Conservation (phyloP, 2,113 vertebrate genomes). For the Nyctibius bracteatus region DNA sequence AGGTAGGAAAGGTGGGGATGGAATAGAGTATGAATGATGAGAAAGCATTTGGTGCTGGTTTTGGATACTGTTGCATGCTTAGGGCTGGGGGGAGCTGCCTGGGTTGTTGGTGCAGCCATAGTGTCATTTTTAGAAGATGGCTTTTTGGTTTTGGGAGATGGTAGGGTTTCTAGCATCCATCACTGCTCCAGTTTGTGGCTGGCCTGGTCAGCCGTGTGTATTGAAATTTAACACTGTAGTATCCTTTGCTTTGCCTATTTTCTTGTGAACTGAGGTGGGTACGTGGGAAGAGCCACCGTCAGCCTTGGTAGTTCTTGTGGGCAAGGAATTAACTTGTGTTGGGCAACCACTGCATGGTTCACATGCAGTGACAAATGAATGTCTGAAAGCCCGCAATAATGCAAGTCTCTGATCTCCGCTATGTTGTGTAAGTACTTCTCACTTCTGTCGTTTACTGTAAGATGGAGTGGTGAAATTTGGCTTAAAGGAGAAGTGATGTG, state of each 20-base stretch:
- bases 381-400: neutral
- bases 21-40: neutral
- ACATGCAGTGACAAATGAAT: neutral
- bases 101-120: neutral
- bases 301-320: neutral
- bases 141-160: neutral
- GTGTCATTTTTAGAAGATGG: neutral
- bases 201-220: neutral
- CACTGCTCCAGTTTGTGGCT: neutral
- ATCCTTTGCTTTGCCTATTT: neutral
- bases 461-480: neutral
- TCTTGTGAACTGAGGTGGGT: fast-evolving
- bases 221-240: neutral
- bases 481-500: neutral
- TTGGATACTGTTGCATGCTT: neutral
- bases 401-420: neutral
- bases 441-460: neutral
- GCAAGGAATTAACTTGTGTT: neutral
- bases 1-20: neutral
- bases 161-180: neutral
- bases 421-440: neutral
- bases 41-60: neutral
- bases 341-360: neutral
- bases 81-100: neutral
- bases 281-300: neutral